A percentile compares a stretch with the other conserved stretches of the same genome.
These are phyloP conservation scores for Ceyx erithaca DNA, from an alignment of 2,797 vertebrate genomes.

Conservation along the genomic window DNA sequence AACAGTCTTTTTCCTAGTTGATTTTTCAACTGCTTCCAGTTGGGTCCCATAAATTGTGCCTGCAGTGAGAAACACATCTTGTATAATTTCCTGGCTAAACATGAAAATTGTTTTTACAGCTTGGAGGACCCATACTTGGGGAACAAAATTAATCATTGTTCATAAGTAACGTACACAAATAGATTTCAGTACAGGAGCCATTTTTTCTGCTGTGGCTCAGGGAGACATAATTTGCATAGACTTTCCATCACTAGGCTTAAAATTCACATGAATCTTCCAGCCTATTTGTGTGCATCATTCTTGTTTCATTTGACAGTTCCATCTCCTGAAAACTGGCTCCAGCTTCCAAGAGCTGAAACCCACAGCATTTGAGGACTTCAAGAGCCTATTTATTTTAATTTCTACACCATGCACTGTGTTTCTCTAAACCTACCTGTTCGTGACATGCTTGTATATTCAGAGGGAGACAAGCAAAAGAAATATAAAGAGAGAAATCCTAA, in stretches of 20 bases:
- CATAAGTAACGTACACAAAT: conserved; percentile 11
- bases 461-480: background rate
- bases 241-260: conserved; percentile 11
- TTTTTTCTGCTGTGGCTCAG: conserved; percentile 28
- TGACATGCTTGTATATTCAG: background rate
- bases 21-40: background rate
- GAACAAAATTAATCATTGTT: conserved; percentile 61
- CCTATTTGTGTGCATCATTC: background rate
- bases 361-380: background rate
- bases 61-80: conserved; percentile 23
- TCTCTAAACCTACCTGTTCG: background rate
- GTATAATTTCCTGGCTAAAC: conserved; percentile 44
- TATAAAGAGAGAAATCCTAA: background rate
- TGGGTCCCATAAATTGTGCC: conserved; percentile 37
- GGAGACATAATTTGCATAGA: conserved; percentile 51
- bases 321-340: background rate
- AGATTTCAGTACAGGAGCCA: background rate
- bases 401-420: background rate
- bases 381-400: background rate
- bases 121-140: conserved; percentile 36
- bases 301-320: background rate
- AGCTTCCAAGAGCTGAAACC: background rate
- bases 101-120: conserved; percentile 61
- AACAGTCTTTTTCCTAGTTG: background rate
- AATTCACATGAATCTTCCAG: background rate